Conservation (phyloP, 2,888 invertebrate species). For the Mongoloraphidia duomilia region DNA sequence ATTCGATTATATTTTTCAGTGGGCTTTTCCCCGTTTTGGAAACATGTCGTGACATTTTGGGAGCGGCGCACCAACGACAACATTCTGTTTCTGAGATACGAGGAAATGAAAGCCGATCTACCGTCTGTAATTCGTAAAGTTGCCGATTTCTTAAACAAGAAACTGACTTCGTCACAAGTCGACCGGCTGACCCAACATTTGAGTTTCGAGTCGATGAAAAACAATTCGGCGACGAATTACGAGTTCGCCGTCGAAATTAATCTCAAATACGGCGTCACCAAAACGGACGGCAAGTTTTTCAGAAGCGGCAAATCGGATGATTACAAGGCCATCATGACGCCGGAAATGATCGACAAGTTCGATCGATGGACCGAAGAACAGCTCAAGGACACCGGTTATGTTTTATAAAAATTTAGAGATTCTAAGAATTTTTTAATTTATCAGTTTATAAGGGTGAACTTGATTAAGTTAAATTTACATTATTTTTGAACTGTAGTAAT, state of each 20-base stretch:
- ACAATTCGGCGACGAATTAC: conserved; percentile 40
- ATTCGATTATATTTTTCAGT: conserved; percentile 17
- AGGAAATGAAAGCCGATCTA: conserved; percentile 22
- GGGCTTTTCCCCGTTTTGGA: conserved; percentile 23
- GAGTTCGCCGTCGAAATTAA: conserved; percentile 27
- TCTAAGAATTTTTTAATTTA: too few relatives aligned
- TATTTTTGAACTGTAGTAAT: too few relatives aligned
- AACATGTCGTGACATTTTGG: conserved; percentile 23
- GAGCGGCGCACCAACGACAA: conserved; percentile 19
- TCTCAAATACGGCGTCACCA: conserved; percentile 24
- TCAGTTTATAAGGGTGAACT: too few relatives aligned
- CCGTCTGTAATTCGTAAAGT: conserved; percentile 18
- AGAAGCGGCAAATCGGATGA: conserved; percentile 31
- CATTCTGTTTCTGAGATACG: conserved; percentile 23
- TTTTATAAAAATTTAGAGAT: conserved; percentile 25
- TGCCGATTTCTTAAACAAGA: conserved; percentile 19
- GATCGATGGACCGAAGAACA: conserved; percentile 55
- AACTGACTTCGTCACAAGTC: conserved; percentile 17
- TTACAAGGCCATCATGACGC: conserved; percentile 43
- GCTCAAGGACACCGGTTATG: conserved; percentile 38
- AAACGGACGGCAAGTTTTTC: conserved; percentile 29
- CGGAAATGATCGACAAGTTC: conserved; percentile 53
- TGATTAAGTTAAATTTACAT: too few relatives aligned
- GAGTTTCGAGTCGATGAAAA: conserved; percentile 34
- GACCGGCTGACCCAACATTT: conserved; percentile 18